phyloP scores from a whole-genome alignment of 1,140 invertebrate species.

The Gerris buenoi region DNA sequence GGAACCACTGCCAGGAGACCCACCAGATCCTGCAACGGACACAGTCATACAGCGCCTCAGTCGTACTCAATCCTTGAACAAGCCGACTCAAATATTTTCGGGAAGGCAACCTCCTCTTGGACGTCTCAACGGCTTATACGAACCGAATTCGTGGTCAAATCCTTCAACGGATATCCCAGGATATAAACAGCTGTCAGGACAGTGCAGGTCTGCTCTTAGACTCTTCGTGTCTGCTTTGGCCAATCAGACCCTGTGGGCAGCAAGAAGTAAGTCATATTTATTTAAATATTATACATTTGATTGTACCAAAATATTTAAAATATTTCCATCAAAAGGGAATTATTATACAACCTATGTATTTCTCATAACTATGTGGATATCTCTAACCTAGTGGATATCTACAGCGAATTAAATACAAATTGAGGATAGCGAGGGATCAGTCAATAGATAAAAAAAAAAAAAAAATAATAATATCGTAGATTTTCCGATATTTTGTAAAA shows the following conservation, averaged over 20 bases:
- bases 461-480: too few relatives aligned
- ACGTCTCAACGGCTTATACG: background rate
- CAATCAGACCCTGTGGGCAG: background rate
- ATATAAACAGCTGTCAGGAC: background rate
- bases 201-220: background rate
- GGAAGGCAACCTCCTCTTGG: background rate
- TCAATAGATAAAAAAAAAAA: too few relatives aligned
- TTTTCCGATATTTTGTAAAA: too few relatives aligned
- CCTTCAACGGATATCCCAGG: background rate
- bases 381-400: too few relatives aligned
- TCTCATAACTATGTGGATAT: too few relatives aligned
- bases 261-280: background rate
- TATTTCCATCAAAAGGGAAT: too few relatives aligned
- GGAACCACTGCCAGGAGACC: background rate
- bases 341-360: too few relatives aligned
- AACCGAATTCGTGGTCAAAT: background rate
- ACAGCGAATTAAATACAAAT: too few relatives aligned
- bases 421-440: too few relatives aligned
- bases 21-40: background rate
- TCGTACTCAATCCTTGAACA: background rate
- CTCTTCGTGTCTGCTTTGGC: background rate
- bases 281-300: too few relatives aligned
- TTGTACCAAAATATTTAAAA: too few relatives aligned
- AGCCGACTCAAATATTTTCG: background rate
- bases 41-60: background rate